phyloP scores from a whole-genome alignment of 1,140 invertebrate species.

The Cotesia chilonis region DNA sequence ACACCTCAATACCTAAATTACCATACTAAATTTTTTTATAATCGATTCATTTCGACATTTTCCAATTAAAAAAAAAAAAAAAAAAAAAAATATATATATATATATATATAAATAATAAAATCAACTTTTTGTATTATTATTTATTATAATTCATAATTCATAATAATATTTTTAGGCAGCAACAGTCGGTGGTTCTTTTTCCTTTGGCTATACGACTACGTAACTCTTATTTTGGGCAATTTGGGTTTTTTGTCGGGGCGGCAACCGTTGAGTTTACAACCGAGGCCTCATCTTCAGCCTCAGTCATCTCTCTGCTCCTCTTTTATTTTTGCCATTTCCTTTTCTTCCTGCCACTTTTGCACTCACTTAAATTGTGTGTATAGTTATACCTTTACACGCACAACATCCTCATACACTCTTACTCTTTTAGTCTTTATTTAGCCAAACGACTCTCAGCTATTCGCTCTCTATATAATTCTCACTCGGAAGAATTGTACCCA shows the following conservation, averaged over 20 bases:
- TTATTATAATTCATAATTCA: too few relatives aligned
- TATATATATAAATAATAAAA: too few relatives aligned
- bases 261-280: conserved; percentile 55
- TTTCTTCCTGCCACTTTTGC: conserved; percentile 25
- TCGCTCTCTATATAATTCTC: conserved; percentile 15
- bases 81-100: too few relatives aligned
- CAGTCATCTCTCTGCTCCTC: conserved; percentile 39
- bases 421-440: conserved; percentile 2
- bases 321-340: conserved; percentile 28
- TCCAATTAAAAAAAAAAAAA: too few relatives aligned
- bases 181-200: conserved; percentile 51
- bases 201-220: conserved; percentile 39
- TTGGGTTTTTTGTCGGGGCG: conserved; percentile 55
- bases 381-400: conserved; percentile 25
- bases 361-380: background rate
- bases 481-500: too few relatives aligned
- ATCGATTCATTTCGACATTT: too few relatives aligned
- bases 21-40: too few relatives aligned
- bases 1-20: too few relatives aligned
- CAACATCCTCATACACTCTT: background rate
- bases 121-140: too few relatives aligned
- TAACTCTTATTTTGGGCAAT: conserved; percentile 59
- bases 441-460: conserved; percentile 19
- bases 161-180: too few relatives aligned
- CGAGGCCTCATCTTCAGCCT: conserved; percentile 46